Evolutionary conservation across 2,888 invertebrate genomes (phyloP).

Genomic region (Stictocephala bisonia): DNA sequence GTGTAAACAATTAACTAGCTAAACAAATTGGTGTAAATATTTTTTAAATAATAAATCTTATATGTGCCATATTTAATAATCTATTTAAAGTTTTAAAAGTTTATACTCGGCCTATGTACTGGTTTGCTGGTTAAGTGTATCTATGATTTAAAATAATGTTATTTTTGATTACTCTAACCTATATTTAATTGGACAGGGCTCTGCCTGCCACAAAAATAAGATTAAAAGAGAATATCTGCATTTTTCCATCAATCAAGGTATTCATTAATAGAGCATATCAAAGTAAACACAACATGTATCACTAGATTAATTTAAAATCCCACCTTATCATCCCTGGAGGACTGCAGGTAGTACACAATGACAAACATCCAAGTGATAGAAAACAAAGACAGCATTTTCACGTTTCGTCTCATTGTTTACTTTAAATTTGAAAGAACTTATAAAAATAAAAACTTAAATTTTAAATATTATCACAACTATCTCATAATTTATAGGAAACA

Average conservation of each 20-base stretch:
- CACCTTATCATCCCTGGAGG: constrained; percentile 70
- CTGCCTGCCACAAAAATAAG: too few relatives aligned
- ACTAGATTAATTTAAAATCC: constrained; percentile 62
- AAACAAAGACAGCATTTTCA: constrained; percentile 71
- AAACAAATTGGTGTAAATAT: too few relatives aligned
- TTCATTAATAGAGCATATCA: not conserved
- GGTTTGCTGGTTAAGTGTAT: too few relatives aligned
- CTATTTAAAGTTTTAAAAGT: too few relatives aligned
- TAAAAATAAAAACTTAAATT: constrained; percentile 27
- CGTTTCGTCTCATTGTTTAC: constrained; percentile 69
- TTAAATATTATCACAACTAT: constrained; percentile 27
- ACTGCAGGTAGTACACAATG: constrained; percentile 73
- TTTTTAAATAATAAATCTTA: too few relatives aligned
- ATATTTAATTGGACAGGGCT: too few relatives aligned
- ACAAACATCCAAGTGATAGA: constrained; percentile 74
- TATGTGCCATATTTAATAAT: too few relatives aligned
- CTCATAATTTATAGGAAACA: constrained; percentile 34
- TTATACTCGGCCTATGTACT: too few relatives aligned
- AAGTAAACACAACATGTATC: not conserved
- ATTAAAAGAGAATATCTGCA: constrained; percentile 69
- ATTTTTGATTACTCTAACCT: too few relatives aligned
- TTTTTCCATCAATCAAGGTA: not conserved
- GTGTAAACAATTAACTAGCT: too few relatives aligned
- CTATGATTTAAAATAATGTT: too few relatives aligned
- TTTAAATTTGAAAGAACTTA: constrained; percentile 28